These are phyloP conservation scores for Acanthococcus lagerstroemiae DNA, from an alignment of 2,888 invertebrate species.

Conservation along the genomic window DNA sequence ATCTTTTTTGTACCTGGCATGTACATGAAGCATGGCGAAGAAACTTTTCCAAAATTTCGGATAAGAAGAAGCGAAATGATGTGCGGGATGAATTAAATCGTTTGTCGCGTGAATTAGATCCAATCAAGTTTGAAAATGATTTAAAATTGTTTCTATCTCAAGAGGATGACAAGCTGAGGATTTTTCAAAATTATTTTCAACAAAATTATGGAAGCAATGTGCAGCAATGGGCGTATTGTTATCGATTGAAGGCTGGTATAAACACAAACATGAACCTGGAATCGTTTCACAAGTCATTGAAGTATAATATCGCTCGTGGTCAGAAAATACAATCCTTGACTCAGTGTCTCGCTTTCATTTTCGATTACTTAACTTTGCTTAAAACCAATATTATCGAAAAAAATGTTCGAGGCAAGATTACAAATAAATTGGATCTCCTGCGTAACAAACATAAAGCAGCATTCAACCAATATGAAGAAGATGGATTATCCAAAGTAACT, in stretches of 20 bases:
- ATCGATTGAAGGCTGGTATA: background rate
- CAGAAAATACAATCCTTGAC: background rate
- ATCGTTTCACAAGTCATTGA: background rate
- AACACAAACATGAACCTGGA: background rate
- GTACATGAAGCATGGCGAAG: constrained; percentile 18
- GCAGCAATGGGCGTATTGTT: constrained; percentile 18
- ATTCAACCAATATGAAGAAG: background rate
- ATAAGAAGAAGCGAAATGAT: background rate
- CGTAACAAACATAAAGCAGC: background rate
- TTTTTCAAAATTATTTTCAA: constrained; percentile 3
- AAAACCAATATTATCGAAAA: background rate
- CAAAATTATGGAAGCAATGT: background rate
- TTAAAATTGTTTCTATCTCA: background rate
- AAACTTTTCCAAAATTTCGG: constrained; percentile 7
- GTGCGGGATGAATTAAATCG: background rate
- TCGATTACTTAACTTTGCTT: background rate
- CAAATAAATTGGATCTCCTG: background rate
- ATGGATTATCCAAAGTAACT: background rate
- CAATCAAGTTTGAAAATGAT: background rate
- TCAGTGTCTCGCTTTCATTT: background rate
- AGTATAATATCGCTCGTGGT: background rate
- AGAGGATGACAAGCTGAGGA: background rate
- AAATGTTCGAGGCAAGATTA: background rate
- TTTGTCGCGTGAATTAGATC: constrained; percentile 3
- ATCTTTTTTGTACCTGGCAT: background rate